Percentiles rank a stretch among this genome's conserved stretches.
phyloP scores from a whole-genome alignment of 2,888 invertebrate genomes.

The Apotomis turbidana region DNA sequence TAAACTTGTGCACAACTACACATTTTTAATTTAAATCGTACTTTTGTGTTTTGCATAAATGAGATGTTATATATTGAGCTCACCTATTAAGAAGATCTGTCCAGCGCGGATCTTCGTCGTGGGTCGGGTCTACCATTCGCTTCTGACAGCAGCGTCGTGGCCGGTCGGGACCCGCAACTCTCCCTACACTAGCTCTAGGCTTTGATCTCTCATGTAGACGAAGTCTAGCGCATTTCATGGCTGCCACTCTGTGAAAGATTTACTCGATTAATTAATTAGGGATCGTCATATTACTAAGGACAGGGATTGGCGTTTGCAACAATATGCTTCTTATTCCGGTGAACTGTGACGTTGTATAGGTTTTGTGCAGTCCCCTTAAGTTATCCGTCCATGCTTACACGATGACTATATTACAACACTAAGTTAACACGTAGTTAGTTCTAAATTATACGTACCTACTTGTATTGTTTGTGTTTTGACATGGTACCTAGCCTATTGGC shows the following conservation, averaged over 20 bases:
- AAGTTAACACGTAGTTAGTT: too few relatives aligned
- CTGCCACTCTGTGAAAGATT: conserved; percentile 20
- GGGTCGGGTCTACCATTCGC: conserved; percentile 70
- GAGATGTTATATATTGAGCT: background rate
- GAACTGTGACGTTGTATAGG: too few relatives aligned
- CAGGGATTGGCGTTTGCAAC: too few relatives aligned
- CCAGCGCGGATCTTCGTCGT: conserved; percentile 73
- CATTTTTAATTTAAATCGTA: too few relatives aligned
- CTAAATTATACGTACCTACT: too few relatives aligned
- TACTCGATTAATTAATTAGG: background rate
- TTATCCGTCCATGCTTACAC: too few relatives aligned
- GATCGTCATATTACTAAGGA: too few relatives aligned
- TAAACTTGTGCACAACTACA: too few relatives aligned
- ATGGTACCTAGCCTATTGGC: background rate
- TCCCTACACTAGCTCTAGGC: conserved; percentile 41
- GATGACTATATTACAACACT: too few relatives aligned
- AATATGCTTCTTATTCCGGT: too few relatives aligned
- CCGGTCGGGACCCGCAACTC: conserved; percentile 50
- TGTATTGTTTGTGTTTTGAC: background rate
- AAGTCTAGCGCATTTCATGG: conserved; percentile 75
- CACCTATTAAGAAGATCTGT: conserved; percentile 51
- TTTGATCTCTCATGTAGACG: conserved; percentile 70
- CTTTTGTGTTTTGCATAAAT: too few relatives aligned
- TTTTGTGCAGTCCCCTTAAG: too few relatives aligned
- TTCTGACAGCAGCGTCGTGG: conserved; percentile 74